Evolutionary conservation across 2,888 invertebrate species (phyloP).

Genomic region (Eumerus sabulonum): DNA sequence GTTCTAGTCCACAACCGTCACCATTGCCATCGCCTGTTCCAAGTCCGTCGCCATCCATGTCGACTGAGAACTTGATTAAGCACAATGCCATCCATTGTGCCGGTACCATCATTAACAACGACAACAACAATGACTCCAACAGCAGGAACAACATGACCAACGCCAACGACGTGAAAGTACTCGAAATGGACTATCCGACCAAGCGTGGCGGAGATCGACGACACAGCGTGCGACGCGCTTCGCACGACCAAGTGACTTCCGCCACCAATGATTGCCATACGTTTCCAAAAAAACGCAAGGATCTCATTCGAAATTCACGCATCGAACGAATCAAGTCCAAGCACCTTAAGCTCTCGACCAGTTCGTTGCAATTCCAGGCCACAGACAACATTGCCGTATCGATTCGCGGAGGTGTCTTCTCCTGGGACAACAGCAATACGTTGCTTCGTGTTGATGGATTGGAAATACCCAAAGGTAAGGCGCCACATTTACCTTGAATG

Average conservation of each 20-base stretch:
- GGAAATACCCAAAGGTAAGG: conserved; percentile 79
- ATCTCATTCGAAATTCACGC: conserved; percentile 51
- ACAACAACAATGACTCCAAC: no score
- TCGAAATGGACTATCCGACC: conserved; percentile 36
- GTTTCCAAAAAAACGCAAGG: conserved; percentile 60
- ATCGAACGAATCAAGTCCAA: conserved; percentile 53
- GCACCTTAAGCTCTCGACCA: conserved; percentile 53
- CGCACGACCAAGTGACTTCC: conserved; percentile 34
- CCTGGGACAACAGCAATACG: conserved; percentile 71
- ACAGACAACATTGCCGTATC: conserved; percentile 77
- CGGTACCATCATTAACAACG: no score
- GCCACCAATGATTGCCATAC: conserved; percentile 47
- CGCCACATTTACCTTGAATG: not conserved
- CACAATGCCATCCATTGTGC: not conserved
- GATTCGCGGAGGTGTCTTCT: conserved; percentile 75
- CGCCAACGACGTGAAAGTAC: conserved; percentile 38
- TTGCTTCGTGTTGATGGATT: conserved; percentile 73
- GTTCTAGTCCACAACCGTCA: conserved; percentile 24
- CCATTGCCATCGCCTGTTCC: conserved; percentile 32
- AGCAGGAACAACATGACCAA: conserved; percentile 43
- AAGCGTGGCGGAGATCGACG: conserved; percentile 15
- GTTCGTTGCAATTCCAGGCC: conserved; percentile 75
- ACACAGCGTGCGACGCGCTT: conserved; percentile 18
- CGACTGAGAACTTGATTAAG: conserved; percentile 11
- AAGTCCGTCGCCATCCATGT: conserved; percentile 39